Evolutionary conservation across 2,797 vertebrate genomes (phyloP).

Genomic region (Aphelocoma californica): DNA sequence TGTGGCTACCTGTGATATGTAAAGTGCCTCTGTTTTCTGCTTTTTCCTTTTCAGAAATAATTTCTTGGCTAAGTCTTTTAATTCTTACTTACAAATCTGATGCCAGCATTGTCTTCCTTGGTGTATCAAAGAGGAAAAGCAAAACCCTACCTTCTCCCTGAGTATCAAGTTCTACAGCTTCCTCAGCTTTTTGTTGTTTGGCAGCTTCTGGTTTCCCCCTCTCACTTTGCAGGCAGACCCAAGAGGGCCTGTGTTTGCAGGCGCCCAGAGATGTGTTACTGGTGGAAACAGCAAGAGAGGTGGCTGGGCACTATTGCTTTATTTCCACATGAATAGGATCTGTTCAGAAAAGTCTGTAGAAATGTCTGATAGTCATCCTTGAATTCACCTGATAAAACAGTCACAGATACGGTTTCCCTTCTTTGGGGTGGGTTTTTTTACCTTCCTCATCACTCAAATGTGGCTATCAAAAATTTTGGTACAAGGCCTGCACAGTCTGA

Average conservation of each 20-base stretch:
- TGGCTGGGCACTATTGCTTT: neutral
- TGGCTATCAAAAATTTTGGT: neutral
- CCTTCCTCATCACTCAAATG: neutral
- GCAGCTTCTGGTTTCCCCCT: neutral
- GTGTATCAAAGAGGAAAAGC: neutral
- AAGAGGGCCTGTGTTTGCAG: neutral
- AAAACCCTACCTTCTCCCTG: neutral
- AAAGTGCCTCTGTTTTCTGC: neutral
- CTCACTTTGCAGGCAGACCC: neutral
- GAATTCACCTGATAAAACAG: neutral
- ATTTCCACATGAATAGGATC: neutral
- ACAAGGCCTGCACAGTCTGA: neutral
- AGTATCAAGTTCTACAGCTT: neutral
- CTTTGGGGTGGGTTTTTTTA: neutral
- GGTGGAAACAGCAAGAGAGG: neutral
- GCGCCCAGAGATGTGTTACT: neutral
- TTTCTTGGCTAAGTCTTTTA: neutral
- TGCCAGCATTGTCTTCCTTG: neutral
- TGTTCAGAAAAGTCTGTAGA: neutral
- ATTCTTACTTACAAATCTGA: neutral
- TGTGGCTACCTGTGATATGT: neutral
- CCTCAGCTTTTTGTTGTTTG: neutral
- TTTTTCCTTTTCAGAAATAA: conserved; percentile 5
- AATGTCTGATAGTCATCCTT: neutral
- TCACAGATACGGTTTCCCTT: neutral